A percentile compares a stretch with the other conserved stretches of the same genome.
Evolutionary conservation across 92 coral and sea anemone genomes (phyloP).

Genomic region (Montipora capitata): DNA sequence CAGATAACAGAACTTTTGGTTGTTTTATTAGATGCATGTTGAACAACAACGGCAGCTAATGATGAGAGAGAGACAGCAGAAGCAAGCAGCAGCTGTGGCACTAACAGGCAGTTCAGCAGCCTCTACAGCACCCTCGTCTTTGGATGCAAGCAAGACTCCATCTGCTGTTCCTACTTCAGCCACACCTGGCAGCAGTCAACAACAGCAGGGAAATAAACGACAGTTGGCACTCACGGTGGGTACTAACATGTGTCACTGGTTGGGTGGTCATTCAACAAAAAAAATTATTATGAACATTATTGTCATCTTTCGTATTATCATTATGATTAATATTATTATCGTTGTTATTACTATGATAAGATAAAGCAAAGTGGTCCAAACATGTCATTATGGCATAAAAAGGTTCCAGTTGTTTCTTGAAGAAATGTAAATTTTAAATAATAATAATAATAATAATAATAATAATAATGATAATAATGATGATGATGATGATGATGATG

Average conservation of each 20-base stretch:
- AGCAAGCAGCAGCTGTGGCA: slow-evolving; percentile 72
- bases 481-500: too few relatives aligned
- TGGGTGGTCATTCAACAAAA: too few relatives aligned
- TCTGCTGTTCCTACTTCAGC: slow-evolving; percentile 4
- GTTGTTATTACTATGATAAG: too few relatives aligned
- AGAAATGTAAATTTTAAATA: too few relatives aligned
- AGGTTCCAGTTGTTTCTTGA: too few relatives aligned
- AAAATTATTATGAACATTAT: too few relatives aligned
- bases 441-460: too few relatives aligned
- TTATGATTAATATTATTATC: too few relatives aligned
- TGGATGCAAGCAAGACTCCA: slow-evolving; percentile 59
- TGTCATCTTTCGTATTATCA: too few relatives aligned
- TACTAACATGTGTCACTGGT: neutral
- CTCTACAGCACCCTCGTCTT: slow-evolving; percentile 42
- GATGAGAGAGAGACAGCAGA: slow-evolving; percentile 90
- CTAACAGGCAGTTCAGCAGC: slow-evolving; percentile 46
- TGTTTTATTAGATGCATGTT: slow-evolving; percentile 81
- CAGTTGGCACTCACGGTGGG: slow-evolving; percentile 94
- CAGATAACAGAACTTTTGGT: neutral
- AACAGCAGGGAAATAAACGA: slow-evolving; percentile 79
- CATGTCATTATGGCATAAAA: too few relatives aligned
- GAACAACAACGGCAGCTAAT: slow-evolving; percentile 92
- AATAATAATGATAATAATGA: too few relatives aligned
- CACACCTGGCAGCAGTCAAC: slow-evolving; percentile 47
- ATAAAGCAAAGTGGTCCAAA: too few relatives aligned